A percentile compares a stretch with the other conserved stretches of the same genome.
Evolutionary conservation across 2,888 invertebrate genomes (phyloP).

Genomic region (Mylabris sibirica): DNA sequence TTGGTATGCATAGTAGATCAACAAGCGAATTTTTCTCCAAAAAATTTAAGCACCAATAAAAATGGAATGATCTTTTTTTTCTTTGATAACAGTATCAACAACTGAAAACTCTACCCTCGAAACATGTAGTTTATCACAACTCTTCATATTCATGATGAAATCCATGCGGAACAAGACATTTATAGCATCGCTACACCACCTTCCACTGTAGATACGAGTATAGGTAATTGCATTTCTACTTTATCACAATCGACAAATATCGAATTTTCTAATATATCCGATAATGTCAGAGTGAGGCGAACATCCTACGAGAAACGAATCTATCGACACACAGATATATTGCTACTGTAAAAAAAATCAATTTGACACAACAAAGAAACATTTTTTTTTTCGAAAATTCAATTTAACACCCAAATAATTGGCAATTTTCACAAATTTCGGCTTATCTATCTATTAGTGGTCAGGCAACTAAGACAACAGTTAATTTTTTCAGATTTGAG

Average conservation of each 20-base stretch:
- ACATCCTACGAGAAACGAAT: constrained; percentile 10
- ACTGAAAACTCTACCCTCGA: background rate
- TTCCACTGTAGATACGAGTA: background rate
- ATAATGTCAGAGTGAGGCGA: background rate
- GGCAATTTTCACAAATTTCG: background rate
- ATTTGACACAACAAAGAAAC: background rate
- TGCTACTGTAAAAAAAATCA: background rate
- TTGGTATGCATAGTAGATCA: constrained; percentile 37
- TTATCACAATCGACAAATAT: background rate
- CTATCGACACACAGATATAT: constrained; percentile 9
- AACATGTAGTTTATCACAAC: background rate
- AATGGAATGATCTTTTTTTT: too few species aligned
- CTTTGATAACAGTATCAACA: background rate
- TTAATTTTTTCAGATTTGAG: too few species aligned
- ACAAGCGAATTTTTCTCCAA: constrained; percentile 36
- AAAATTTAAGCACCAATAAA: background rate
- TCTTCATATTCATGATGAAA: background rate
- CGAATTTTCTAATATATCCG: constrained; percentile 9
- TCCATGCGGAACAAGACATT: constrained; percentile 14
- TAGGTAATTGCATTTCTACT: background rate
- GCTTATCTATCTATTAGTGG: too few species aligned
- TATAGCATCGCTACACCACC: background rate
- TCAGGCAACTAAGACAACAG: too few species aligned
- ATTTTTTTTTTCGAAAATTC: background rate
- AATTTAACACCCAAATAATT: background rate